A percentile compares a stretch with the other conserved stretches of the same genome.
These are phyloP conservation scores for Meles meles DNA, from an alignment of 2,113 vertebrate species.

Conservation along the genomic window DNA sequence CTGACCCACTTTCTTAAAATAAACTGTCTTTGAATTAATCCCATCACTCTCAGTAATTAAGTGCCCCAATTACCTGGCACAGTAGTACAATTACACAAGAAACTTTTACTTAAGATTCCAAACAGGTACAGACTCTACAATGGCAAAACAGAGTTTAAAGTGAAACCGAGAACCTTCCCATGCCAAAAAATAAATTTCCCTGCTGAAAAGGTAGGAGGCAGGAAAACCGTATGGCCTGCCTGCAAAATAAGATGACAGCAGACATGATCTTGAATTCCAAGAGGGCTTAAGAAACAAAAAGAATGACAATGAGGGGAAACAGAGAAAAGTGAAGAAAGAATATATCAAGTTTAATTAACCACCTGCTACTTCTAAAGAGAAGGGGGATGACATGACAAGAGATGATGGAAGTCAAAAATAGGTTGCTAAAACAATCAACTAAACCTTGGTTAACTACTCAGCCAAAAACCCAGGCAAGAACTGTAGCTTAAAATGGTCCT, in stretches of 20 bases:
- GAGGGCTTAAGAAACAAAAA: conserved; percentile 10
- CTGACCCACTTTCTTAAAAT: conserved; percentile 33
- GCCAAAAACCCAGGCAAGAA: conserved; percentile 31
- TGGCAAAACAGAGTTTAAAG: conserved; percentile 4
- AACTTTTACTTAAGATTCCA: conserved; percentile 37
- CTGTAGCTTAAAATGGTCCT: conserved; percentile 5
- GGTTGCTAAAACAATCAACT: neutral
- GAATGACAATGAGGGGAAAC: neutral
- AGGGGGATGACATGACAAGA: neutral
- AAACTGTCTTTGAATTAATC: conserved; percentile 31
- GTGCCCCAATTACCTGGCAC: neutral
- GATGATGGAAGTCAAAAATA: conserved; percentile 34
- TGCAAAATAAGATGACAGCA: neutral
- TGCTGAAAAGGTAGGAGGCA: neutral
- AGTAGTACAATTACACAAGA: neutral
- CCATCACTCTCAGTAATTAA: conserved; percentile 22
- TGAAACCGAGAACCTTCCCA: neutral
- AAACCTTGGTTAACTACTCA: conserved; percentile 12
- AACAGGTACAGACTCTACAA: neutral
- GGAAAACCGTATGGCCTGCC: neutral
- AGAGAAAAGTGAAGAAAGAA: neutral
- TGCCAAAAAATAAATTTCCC: neutral
- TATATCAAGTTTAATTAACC: neutral
- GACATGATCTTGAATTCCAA: neutral
- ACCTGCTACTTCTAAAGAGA: neutral